A percentile compares a stretch with the other conserved stretches of the same genome.
phyloP scores from a whole-genome alignment of 1,140 invertebrate genomes.

The Drosophila yakuba region DNA sequence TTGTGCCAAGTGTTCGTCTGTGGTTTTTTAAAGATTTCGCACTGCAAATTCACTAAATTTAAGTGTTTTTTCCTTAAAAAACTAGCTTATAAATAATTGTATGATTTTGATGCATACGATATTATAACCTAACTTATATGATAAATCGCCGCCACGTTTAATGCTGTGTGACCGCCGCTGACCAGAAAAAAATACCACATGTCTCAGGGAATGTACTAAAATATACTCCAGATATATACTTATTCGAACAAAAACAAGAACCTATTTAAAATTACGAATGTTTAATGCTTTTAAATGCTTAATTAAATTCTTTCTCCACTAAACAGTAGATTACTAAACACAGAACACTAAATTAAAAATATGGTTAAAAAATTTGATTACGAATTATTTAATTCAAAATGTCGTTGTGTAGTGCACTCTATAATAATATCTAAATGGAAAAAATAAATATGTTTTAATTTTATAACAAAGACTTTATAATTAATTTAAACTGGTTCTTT shows the following conservation, averaged over 20 bases:
- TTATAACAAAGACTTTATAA: too few species aligned
- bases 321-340: too few species aligned
- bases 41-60: conserved; percentile 85
- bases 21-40: conserved; percentile 84
- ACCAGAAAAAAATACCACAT: conserved; percentile 8
- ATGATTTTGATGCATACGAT: conserved; percentile 85
- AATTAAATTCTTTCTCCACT: too few species aligned
- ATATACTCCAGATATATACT: background rate
- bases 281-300: background rate
- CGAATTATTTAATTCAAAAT: too few species aligned
- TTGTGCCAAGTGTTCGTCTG: conserved; percentile 84
- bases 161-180: conserved; percentile 58
- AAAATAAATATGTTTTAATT: too few species aligned
- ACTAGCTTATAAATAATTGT: conserved; percentile 85
- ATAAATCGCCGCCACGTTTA: conserved; percentile 82
- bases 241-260: background rate
- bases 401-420: too few species aligned
- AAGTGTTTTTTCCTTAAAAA: conserved; percentile 85
- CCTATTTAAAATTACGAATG: background rate
- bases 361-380: too few species aligned
- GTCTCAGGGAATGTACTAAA: background rate
- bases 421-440: too few species aligned
- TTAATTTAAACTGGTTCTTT: too few species aligned
- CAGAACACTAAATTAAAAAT: too few species aligned
- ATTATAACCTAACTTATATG: conserved; percentile 85